These are phyloP conservation scores for Malurus elegans DNA, from an alignment of 2,113 vertebrate species.

Conservation along the genomic window DNA sequence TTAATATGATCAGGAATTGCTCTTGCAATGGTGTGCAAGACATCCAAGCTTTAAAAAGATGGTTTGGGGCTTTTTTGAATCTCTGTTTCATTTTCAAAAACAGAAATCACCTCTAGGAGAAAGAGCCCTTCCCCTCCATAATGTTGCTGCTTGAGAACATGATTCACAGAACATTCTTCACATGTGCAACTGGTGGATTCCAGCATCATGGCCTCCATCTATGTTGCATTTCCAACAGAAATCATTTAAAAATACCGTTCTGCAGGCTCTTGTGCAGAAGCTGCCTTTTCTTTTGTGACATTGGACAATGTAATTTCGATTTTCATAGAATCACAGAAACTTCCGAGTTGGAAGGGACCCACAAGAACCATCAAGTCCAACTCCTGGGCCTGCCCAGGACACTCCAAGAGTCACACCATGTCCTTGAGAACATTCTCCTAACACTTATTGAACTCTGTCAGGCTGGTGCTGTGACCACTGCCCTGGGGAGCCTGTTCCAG, in stretches of 20 bases:
- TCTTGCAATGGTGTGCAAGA: background rate
- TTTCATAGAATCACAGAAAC: background rate
- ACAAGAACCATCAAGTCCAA: background rate
- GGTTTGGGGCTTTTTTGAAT: background rate
- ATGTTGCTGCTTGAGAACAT: background rate
- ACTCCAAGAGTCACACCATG: background rate
- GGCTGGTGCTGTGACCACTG: background rate
- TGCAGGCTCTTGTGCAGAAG: background rate
- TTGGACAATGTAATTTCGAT: background rate
- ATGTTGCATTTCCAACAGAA: background rate
- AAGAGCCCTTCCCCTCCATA: background rate
- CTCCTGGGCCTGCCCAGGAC: background rate
- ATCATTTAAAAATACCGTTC: background rate
- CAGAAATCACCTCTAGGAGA: background rate
- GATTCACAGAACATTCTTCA: background rate
- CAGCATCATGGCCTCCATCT: background rate
- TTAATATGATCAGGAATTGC: background rate
- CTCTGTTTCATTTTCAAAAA: background rate
- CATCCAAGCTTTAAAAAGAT: background rate
- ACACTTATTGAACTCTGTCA: background rate
- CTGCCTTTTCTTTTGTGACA: background rate
- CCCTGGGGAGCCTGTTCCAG: background rate
- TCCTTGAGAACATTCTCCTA: background rate
- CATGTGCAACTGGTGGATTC: background rate
- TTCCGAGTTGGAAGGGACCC: background rate